These are phyloP conservation scores for Xiphophorus couchianus DNA, from an alignment of 2,113 vertebrate species.

Conservation along the genomic window DNA sequence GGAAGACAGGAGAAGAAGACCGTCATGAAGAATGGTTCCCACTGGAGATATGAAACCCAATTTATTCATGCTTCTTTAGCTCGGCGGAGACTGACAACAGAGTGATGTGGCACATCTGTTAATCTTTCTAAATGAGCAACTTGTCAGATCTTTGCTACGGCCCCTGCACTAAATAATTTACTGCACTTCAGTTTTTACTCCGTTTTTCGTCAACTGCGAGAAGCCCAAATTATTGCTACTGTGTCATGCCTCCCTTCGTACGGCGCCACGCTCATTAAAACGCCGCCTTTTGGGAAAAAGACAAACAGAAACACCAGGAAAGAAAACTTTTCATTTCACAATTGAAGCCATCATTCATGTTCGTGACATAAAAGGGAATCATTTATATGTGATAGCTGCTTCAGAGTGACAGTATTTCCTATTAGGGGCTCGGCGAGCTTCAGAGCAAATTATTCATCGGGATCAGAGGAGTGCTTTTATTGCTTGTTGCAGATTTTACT, in stretches of 20 bases:
- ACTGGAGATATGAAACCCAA: slow-evolving; percentile 64
- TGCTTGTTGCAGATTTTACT: slow-evolving; percentile 4
- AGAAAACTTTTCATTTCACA: slow-evolving; percentile 12
- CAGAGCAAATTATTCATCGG: slow-evolving; percentile 22
- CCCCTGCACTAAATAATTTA: slow-evolving; percentile 77
- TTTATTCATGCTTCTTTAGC: slow-evolving; percentile 66
- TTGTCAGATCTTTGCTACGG: slow-evolving; percentile 69
- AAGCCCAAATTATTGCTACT: slow-evolving; percentile 47
- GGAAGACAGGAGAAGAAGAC: slow-evolving; percentile 51
- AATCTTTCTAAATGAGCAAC: slow-evolving; percentile 77
- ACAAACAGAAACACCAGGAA: slow-evolving; percentile 34
- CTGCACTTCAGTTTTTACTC: slow-evolving; percentile 66
- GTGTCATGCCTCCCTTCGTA: slow-evolving; percentile 38
- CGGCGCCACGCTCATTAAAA: slow-evolving; percentile 54
- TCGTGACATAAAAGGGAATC: slow-evolving; percentile 30
- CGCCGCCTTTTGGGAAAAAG: slow-evolving; percentile 27
- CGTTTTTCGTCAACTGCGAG: slow-evolving; percentile 67
- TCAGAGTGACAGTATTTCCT: neutral
- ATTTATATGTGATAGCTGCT: slow-evolving; percentile 21
- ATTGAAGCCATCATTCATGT: slow-evolving; percentile 21
- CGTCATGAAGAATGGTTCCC: slow-evolving; percentile 56
- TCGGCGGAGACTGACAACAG: slow-evolving; percentile 66
- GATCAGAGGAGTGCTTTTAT: slow-evolving; percentile 6
- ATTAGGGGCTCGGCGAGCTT: slow-evolving; percentile 16
- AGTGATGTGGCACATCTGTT: slow-evolving; percentile 74